Evolutionary conservation across 2,888 invertebrate species (phyloP).

Genomic region (Sinotaia quadrata): DNA sequence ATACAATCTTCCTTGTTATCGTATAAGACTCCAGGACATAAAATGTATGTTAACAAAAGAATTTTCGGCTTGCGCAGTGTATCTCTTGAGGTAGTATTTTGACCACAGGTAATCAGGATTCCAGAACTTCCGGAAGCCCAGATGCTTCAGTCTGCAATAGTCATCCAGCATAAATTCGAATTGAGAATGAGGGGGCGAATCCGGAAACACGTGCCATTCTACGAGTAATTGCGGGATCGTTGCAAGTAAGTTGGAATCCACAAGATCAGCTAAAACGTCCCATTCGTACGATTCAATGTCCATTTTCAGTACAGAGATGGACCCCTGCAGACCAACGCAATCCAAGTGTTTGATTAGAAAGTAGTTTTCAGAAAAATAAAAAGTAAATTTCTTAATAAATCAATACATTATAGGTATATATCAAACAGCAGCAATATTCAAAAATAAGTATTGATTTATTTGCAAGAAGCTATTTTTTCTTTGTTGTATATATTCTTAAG

Average conservation of each 20-base stretch:
- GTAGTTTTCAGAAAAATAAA: too few species aligned
- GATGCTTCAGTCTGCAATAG: neutral
- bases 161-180: neutral
- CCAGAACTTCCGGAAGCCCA: constrained; percentile 4
- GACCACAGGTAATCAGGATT: neutral
- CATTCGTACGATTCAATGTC: constrained; percentile 26
- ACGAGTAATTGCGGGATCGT: constrained; percentile 19
- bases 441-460: too few species aligned
- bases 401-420: too few species aligned
- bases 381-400: too few species aligned
- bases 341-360: too few species aligned
- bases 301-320: constrained; percentile 23
- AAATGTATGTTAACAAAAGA: too few species aligned
- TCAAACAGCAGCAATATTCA: too few species aligned
- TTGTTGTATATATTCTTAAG: too few species aligned
- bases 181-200: constrained; percentile 19
- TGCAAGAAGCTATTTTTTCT: too few species aligned
- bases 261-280: constrained; percentile 10
- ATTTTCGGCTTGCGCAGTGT: neutral
- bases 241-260: neutral
- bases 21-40: too few species aligned
- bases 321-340: too few species aligned
- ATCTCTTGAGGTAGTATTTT: neutral
- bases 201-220: constrained; percentile 25
- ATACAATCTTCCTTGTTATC: too few species aligned